These are phyloP conservation scores for Lepidocyrtoides sp. DNA, from an alignment of 2,888 invertebrate genomes.

Conservation along the genomic window DNA sequence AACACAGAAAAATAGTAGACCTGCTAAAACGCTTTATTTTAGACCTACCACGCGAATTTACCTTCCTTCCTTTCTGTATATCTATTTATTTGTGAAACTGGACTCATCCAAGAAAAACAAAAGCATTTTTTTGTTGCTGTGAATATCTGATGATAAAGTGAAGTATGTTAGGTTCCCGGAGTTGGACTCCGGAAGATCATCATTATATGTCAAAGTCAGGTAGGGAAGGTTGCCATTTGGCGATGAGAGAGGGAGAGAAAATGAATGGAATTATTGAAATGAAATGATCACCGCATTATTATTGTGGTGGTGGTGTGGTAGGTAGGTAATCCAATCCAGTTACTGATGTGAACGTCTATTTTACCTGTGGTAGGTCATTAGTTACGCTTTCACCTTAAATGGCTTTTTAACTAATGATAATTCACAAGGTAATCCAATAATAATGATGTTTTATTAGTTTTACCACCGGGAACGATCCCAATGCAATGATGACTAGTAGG, in stretches of 20 bases:
- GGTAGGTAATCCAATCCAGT: neutral
- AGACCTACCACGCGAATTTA: too few species aligned
- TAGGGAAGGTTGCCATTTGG: too few species aligned
- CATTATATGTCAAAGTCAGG: too few species aligned
- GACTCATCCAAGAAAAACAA: too few species aligned
- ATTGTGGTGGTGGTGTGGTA: neutral
- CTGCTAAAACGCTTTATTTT: too few species aligned
- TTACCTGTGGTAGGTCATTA: constrained; percentile 63
- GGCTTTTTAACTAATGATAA: neutral
- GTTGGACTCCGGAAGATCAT: too few species aligned
- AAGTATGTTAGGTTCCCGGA: neutral
- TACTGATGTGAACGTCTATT: neutral
- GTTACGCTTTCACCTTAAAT: constrained; percentile 33
- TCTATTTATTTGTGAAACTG: too few species aligned
- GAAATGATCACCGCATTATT: neutral
- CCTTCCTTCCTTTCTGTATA: neutral
- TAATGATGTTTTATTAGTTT: neutral
- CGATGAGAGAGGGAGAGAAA: constrained; percentile 37
- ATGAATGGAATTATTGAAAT: neutral
- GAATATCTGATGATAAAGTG: too few species aligned
- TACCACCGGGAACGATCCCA: neutral
- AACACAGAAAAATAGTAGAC: too few species aligned
- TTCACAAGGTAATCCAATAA: neutral
- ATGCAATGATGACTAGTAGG: neutral
- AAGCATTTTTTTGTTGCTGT: too few species aligned